Evolutionary conservation across 1,140 invertebrate species (phyloP).

Genomic region (Drosophila melanica): DNA sequence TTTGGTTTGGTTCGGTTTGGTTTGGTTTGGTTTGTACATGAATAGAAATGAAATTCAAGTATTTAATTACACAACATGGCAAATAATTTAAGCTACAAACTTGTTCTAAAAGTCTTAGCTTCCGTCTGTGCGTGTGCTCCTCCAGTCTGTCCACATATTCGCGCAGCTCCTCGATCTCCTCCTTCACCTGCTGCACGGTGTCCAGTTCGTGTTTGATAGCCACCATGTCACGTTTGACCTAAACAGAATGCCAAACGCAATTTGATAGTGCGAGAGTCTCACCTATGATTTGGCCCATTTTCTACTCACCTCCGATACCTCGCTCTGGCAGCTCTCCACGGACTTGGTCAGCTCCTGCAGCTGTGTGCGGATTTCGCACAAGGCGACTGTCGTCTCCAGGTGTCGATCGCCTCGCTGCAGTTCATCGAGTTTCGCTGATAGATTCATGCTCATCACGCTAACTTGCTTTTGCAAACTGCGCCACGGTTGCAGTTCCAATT

Average conservation of each 20-base stretch:
- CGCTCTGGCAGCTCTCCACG: conserved; percentile 96
- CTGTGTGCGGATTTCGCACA: conserved; percentile 95
- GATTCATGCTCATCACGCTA: conserved; percentile 97
- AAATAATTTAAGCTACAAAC: conserved; percentile 86
- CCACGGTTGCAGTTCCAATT: conserved; percentile 33
- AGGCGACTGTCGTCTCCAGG: conserved; percentile 94
- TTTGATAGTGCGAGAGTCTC: conserved; percentile 9
- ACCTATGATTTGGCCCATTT: conserved; percentile 13
- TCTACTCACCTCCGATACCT: conserved; percentile 89
- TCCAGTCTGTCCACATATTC: conserved; percentile 95
- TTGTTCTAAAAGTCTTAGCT: conserved; percentile 94
- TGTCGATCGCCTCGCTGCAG: conserved; percentile 93
- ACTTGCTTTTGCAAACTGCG: conserved; percentile 96
- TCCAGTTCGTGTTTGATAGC: conserved; percentile 96
- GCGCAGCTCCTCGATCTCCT: conserved; percentile 95
- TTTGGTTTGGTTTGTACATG: conserved; percentile 80
- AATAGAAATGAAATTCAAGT: conserved; percentile 84
- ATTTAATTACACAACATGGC: conserved; percentile 84
- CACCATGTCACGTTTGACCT: conserved; percentile 96
- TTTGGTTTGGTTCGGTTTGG: conserved; percentile 58
- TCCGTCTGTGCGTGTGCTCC: conserved; percentile 93
- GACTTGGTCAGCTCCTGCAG: conserved; percentile 96
- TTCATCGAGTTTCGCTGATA: conserved; percentile 95
- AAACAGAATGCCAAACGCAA: conserved; percentile 35
- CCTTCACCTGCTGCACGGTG: conserved; percentile 95